phyloP scores from a whole-genome alignment of 2,113 vertebrate genomes.

The Engraulis encrasicolus region DNA sequence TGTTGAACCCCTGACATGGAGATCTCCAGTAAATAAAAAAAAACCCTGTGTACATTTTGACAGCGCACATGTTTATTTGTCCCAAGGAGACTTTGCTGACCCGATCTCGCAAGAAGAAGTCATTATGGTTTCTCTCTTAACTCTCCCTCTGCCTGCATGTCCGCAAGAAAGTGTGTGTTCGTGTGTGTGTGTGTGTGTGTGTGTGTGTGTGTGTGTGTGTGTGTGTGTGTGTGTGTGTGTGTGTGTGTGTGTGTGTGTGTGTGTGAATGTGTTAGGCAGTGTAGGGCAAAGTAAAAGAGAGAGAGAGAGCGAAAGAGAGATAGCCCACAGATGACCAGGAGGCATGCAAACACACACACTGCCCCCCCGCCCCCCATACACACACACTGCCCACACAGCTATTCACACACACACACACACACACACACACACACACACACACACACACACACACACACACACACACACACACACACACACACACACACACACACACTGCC shows the following conservation, averaged over 20 bases:
- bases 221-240: background rate
- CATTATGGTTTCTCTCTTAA: background rate
- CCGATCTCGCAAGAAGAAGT: background rate
- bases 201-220: background rate
- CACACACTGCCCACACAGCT: constrained; percentile 57
- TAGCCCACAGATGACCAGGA: constrained; percentile 41
- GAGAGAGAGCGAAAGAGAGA: no score
- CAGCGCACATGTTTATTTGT: background rate
- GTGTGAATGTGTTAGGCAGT: constrained; percentile 1
- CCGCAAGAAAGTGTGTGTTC: background rate
- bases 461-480: constrained; percentile 9
- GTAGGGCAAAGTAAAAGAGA: constrained; percentile 25
- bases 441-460: constrained; percentile 18
- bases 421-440: constrained; percentile 15
- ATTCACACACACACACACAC: constrained; percentile 26
- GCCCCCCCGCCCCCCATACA: no score
- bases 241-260: constrained; percentile 2
- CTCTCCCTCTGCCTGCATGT: background rate
- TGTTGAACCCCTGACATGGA: background rate
- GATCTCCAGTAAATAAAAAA: background rate
- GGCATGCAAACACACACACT: constrained; percentile 34
- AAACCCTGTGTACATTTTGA: background rate
- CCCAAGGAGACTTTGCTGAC: background rate
- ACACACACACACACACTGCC: constrained; percentile 1
- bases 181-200: no score